Conservation (phyloP, 1,140 invertebrate genomes). For the Anadara kagoshimensis region DNA sequence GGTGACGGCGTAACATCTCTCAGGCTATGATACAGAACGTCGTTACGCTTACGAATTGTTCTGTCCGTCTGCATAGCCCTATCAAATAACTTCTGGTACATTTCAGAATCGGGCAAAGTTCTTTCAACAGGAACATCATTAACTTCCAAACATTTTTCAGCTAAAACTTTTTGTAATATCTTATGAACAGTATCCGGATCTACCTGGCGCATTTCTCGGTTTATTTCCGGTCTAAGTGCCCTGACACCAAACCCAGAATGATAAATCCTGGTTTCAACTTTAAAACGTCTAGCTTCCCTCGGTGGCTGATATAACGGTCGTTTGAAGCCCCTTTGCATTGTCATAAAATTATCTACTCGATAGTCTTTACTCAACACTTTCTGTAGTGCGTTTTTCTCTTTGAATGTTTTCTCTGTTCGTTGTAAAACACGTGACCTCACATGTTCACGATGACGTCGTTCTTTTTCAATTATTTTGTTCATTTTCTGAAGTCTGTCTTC, state of each 20-base stretch:
- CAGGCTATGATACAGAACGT: too few species aligned
- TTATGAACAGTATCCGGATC: conserved; percentile 1
- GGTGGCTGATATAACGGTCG: conserved; percentile 3
- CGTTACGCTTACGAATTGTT: too few species aligned
- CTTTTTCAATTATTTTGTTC: conserved; percentile 22
- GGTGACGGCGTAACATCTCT: too few species aligned
- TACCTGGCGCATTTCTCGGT: conserved; percentile 20
- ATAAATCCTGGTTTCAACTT: conserved; percentile 20
- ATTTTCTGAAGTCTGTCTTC: conserved; percentile 13
- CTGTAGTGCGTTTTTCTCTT: conserved; percentile 1
- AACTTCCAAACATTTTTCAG: conserved; percentile 3
- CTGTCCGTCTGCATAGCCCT: too few species aligned
- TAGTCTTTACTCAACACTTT: conserved; percentile 7
- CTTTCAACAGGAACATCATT: conserved; percentile 1
- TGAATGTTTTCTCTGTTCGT: background rate
- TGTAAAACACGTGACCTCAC: background rate
- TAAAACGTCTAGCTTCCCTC: conserved; percentile 1
- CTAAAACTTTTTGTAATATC: conserved; percentile 16
- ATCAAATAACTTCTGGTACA: too few species aligned
- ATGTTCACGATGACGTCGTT: conserved; percentile 1
- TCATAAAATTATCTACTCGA: background rate
- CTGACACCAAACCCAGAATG: conserved; percentile 6
- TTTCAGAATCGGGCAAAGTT: background rate
- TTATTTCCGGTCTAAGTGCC: conserved; percentile 11
- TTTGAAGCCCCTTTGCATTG: conserved; percentile 10